A percentile compares a stretch with the other conserved stretches of the same genome.
Evolutionary conservation across 1,140 invertebrate species (phyloP).

Genomic region (Andrena cerasifolii): DNA sequence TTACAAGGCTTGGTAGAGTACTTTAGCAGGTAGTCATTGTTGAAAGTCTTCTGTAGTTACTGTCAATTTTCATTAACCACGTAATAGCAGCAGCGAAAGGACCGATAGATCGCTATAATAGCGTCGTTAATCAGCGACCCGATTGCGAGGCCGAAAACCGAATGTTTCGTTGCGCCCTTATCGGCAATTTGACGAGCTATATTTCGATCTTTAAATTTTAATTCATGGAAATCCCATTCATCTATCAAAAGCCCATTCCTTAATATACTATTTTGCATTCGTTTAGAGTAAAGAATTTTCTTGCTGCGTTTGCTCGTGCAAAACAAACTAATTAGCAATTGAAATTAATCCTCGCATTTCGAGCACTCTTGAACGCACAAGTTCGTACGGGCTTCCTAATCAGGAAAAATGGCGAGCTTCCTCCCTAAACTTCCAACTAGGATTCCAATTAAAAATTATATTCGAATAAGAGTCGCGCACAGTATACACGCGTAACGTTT

Average conservation of each 20-base stretch:
- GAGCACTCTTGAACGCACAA: no score
- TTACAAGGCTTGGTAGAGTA: slow-evolving; percentile 26
- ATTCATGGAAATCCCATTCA: no score
- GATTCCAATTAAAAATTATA: background rate
- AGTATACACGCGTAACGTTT: background rate
- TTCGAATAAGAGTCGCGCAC: background rate
- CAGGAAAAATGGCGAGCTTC: background rate
- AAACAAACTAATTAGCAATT: no score
- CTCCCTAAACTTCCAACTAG: background rate
- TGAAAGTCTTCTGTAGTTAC: slow-evolving; percentile 52
- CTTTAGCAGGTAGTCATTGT: background rate
- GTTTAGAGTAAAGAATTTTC: no score
- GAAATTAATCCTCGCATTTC: no score
- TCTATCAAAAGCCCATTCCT: no score
- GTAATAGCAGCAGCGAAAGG: slow-evolving; percentile 28
- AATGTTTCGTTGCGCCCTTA: background rate
- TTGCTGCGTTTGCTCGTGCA: no score
- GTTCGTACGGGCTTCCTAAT: background rate
- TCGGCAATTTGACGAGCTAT: no score
- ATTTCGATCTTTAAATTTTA: no score
- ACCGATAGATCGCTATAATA: slow-evolving; percentile 39
- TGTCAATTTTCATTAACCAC: slow-evolving; percentile 54
- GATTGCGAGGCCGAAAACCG: background rate
- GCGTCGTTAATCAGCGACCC: slow-evolving; percentile 33
- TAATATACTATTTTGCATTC: no score